These are phyloP conservation scores for Sminthurides aquaticus DNA, from an alignment of 2,888 invertebrate genomes.

Conservation along the genomic window DNA sequence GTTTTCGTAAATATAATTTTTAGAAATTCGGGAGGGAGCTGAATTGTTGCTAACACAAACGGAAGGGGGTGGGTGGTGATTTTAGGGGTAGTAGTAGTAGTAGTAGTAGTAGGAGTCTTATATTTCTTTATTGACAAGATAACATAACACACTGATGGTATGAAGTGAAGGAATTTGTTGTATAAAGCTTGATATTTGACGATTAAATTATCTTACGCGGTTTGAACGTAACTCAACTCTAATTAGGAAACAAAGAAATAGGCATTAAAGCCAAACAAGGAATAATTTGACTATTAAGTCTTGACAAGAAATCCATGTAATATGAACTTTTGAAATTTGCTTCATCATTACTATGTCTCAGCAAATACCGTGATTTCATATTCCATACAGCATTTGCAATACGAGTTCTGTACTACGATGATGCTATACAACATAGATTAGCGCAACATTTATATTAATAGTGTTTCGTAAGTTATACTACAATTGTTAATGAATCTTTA, in stretches of 20 bases:
- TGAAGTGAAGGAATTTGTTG: background rate
- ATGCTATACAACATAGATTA: background rate
- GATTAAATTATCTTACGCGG: background rate
- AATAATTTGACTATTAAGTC: conserved; percentile 5
- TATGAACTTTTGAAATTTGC: background rate
- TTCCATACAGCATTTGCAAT: background rate
- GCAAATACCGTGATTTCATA: background rate
- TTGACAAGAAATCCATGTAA: conserved; percentile 4
- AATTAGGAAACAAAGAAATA: conserved; percentile 1
- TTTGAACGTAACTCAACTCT: background rate
- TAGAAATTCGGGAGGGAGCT: too few species aligned
- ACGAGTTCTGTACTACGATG: background rate
- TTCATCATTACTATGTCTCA: background rate
- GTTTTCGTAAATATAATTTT: too few species aligned
- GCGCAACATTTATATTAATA: background rate
- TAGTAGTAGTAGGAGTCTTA: too few species aligned
- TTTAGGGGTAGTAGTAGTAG: too few species aligned
- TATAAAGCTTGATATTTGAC: conserved; percentile 4
- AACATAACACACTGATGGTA: background rate
- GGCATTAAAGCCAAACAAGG: conserved; percentile 8
- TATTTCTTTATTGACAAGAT: conserved; percentile 5
- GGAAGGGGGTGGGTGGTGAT: too few species aligned
- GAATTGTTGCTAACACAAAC: too few species aligned
- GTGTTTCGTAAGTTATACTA: background rate
- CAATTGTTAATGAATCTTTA: background rate